Evolutionary conservation across 2,797 vertebrate genomes (phyloP), one percentile per base, ranked within the genome.

Genomic region (Buphagus erythrorhynchus): DNA sequence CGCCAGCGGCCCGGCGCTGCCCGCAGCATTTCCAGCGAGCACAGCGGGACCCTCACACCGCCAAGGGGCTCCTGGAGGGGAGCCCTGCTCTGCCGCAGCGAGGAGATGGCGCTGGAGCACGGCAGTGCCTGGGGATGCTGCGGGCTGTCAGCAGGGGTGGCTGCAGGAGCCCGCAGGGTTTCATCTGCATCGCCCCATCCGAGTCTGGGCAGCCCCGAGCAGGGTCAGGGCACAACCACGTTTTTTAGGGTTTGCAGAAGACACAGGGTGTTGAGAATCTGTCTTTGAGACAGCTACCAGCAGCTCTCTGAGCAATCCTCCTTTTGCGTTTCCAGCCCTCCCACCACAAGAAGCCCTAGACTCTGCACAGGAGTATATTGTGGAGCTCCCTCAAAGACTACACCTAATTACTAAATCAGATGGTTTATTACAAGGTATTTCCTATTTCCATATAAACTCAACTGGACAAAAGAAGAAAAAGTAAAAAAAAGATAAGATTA

Each of bases 391-490:
- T 67, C 46, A 51, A 55, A 93, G 31, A 73, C n/a, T 38, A 29
- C 26, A 33, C 12, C 36, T 8, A 8, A 55, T 91, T 77, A 72
- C 13, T 82, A 71, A 63, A 86, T 55, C 36, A 66, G 13, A 21
- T 71, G 19, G 40, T 97, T 96, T 95, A 96, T 88, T 96, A 81
- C 57, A 73, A 57, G 6, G 5, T 40, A 45, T 79, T 90, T 88
- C 12, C 86, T 95, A 66, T 33, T 86, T 74, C 63, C 46, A 76
- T 54, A 72, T 57, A 43, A 91, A 84, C 40, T 66, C 55, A 78
- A 55, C 12, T 51, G 55, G 28, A 69, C 46, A 63, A 67, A 88
- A 38, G 38, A 65, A 58, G 40, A 72, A 65, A 38, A 36, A n/a
- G n/a, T 14, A 16, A 75, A 24, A 25, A 71, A 75, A 85, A 7